Base-by-base conservation (phyloP, 2,888 invertebrate species). In the Steromphala cineraria region DNA sequence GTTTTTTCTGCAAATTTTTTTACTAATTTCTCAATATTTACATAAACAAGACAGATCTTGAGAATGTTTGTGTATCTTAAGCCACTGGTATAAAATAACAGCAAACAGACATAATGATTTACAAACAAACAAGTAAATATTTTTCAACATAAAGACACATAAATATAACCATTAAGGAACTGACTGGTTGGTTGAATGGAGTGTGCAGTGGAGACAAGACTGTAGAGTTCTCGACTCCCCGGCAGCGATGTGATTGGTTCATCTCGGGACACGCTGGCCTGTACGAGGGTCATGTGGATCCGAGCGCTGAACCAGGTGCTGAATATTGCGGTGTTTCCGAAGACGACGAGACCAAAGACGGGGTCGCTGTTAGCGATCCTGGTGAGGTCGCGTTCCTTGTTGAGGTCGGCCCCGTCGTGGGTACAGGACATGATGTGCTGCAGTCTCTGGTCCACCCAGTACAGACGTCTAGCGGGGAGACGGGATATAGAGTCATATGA, bases 361-460 rank as follows among this genome's bases (percentile, higher is more conserved):
- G 88, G 86, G 53, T 87, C 86, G 19, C 88, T 86, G 21, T 79
- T 75, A 3, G 88, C 83, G 1, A 86, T 80, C 17, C 82, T 81
- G 53, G 82, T 75, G 10, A 89, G 80, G 75, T 87, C 83, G 0
- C 89, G 84, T 76, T 90, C 88, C 76, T 84, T 84, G 28, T 81
- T 86, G 74, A 88, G 76, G 15, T 85, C 84, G 10, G 84, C 83
- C 7, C 90, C 91, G 76, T 89, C 87, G 0, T 90, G 81, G 40
- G 87, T 87, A 80, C 89, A 88, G 10, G 90, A 89, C 80, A 86
- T 86, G 52, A 92, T 86, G 7, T 86, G 83, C 82, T 88, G 86
- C 21, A 85, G 84, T 80, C 87, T 86, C 10, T 88, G 86, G 80
- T 92, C 91, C n/a, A 91, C 90, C 91, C 91, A 92, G 83, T 90